These are phyloP conservation scores for Labia minor DNA, from an alignment of 2,888 invertebrate species.

Conservation along the genomic window DNA sequence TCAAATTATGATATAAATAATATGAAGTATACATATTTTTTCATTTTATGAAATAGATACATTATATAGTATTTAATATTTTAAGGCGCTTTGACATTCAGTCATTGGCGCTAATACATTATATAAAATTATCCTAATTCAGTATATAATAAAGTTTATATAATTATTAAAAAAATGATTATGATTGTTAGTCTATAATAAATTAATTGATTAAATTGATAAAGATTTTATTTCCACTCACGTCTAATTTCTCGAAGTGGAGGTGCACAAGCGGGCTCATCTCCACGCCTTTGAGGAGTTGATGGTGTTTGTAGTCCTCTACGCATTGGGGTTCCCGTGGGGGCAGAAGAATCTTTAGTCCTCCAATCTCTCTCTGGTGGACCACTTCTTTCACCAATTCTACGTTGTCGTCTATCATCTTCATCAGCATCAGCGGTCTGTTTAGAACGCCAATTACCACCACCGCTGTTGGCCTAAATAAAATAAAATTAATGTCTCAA, in stretches of 20 bases:
- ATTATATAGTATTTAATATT: no score
- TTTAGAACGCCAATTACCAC: neutral
- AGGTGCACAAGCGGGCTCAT: neutral
- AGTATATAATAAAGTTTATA: no score
- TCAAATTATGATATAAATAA: no score
- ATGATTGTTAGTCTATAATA: neutral
- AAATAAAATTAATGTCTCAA: no score
- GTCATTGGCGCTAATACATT: no score
- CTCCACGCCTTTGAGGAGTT: neutral
- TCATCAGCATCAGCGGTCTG: slow-evolving; percentile 17
- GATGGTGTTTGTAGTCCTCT: neutral
- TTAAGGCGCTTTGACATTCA: no score
- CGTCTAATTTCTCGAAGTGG: neutral
- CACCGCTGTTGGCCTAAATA: slow-evolving; percentile 1
- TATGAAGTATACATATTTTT: no score
- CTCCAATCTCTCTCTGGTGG: slow-evolving; percentile 23
- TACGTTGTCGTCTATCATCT: slow-evolving; percentile 21
- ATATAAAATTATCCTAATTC: no score
- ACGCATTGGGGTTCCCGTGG: neutral
- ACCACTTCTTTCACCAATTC: slow-evolving; percentile 24
- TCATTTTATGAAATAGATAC: no score
- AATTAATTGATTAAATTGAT: neutral
- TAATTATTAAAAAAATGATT: no score
- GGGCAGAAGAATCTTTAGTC: slow-evolving; percentile 23
- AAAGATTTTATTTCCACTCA: neutral